Conservation (phyloP, 2,888 invertebrate species). For the Scaptodrosophila latifasciaeformis region DNA sequence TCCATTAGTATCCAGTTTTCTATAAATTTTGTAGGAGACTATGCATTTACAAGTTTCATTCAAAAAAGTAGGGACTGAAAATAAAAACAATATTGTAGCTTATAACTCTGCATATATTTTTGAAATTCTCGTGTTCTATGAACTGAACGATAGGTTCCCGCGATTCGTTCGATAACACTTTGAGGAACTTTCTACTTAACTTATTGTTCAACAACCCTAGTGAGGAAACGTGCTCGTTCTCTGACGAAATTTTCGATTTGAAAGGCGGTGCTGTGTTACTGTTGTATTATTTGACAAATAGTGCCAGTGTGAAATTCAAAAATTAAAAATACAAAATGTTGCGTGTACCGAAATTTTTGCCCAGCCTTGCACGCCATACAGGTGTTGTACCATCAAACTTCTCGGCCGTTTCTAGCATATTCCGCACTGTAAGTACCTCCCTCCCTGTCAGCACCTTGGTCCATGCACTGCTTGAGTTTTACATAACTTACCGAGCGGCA, state of each 20-base stretch:
- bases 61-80: no score
- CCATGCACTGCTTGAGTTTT: slow-evolving; percentile 30
- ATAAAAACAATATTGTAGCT: no score
- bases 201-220: slow-evolving; percentile 41
- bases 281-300: slow-evolving; percentile 36
- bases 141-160: no score
- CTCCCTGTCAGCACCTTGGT: neutral
- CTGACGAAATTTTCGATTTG: slow-evolving; percentile 56
- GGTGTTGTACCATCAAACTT: slow-evolving; percentile 46
- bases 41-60: no score
- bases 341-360: slow-evolving; percentile 68
- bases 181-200: no score
- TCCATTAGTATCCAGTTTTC: no score
- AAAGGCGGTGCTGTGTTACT: slow-evolving; percentile 34
- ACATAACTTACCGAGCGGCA: slow-evolving; percentile 51
- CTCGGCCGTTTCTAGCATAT: slow-evolving; percentile 67
- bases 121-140: no score
- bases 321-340: slow-evolving; percentile 56
- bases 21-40: no score
- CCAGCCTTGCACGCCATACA: slow-evolving; percentile 62
- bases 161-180: no score
- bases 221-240: slow-evolving; percentile 58
- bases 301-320: slow-evolving; percentile 27
- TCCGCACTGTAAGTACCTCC: slow-evolving; percentile 68
- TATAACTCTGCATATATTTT: no score